Percentiles rank a stretch among this genome's conserved stretches.
Evolutionary conservation across 2,797 vertebrate genomes (phyloP).

Genomic region (Notamacropus eugenii): DNA sequence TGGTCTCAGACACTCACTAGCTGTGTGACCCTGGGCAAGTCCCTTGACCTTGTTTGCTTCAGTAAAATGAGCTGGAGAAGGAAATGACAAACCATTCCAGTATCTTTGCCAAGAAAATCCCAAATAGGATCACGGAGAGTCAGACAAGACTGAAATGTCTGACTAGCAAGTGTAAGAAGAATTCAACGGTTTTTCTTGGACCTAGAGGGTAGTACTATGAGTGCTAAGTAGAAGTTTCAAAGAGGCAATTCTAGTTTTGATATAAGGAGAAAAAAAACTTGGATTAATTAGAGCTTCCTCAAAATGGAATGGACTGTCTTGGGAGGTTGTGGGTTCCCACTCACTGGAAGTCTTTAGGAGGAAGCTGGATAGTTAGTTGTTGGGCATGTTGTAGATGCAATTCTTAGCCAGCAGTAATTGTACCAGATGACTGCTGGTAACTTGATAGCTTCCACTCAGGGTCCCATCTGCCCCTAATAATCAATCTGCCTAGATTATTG

Average conservation of each 20-base stretch:
- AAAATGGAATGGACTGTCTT: not conserved
- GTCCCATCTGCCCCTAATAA: not conserved
- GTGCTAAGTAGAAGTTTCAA: not conserved
- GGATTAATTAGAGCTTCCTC: not conserved
- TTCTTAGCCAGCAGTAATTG: not conserved
- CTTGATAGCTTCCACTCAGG: not conserved
- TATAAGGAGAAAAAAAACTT: not conserved
- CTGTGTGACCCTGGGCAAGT: too few species aligned
- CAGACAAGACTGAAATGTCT: too few species aligned
- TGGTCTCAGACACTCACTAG: too few species aligned
- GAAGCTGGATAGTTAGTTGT: not conserved
- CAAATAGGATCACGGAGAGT: too few species aligned
- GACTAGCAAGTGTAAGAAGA: not conserved
- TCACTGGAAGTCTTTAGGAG: not conserved
- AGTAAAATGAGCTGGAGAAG: too few species aligned
- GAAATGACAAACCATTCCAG: too few species aligned
- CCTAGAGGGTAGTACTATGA: not conserved
- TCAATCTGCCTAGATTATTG: not conserved
- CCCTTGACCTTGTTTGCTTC: too few species aligned
- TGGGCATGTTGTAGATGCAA: not conserved
- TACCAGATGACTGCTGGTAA: not conserved
- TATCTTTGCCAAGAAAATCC: too few species aligned
- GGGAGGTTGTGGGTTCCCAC: not conserved
- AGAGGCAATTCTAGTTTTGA: not conserved
- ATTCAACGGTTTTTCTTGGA: not conserved